phyloP scores from a whole-genome alignment of 2,888 invertebrate genomes.

The Fabriciana adippe region DNA sequence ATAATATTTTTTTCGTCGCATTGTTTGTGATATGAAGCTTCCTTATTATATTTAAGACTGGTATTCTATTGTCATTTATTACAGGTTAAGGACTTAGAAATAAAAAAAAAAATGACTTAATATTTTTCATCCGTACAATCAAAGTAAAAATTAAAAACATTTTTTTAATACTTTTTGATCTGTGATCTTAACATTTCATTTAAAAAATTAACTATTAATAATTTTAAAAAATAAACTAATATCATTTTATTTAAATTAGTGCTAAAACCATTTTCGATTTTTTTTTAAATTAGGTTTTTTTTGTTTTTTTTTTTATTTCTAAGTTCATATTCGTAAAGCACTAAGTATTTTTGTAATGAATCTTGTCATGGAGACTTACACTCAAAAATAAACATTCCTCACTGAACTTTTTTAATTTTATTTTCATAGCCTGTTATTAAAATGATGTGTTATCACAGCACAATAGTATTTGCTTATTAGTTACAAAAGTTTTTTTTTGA shows the following conservation, averaged over 20 bases:
- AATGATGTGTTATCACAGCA: background rate
- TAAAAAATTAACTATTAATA: background rate
- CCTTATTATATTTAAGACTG: constrained; percentile 14
- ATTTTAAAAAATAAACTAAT: background rate
- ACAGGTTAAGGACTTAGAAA: background rate
- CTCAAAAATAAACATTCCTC: constrained; percentile 59
- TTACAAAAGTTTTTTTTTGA: background rate
- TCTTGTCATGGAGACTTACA: constrained; percentile 11
- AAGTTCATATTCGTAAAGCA: constrained; percentile 1
- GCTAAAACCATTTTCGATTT: background rate
- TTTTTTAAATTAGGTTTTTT: background rate
- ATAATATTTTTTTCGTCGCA: background rate
- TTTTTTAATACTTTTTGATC: constrained; percentile 4
- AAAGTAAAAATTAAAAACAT: too few relatives aligned
- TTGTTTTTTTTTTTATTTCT: constrained; percentile 8
- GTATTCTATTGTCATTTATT: constrained; percentile 7
- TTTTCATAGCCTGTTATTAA: constrained; percentile 28
- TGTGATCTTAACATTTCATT: background rate
- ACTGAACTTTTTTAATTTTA: constrained; percentile 47
- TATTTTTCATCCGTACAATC: background rate
- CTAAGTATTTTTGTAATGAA: constrained; percentile 11
- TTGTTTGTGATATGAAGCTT: background rate
- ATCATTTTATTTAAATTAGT: background rate
- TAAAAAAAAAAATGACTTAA: constrained; percentile 1
- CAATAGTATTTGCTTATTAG: too few relatives aligned